A percentile compares a stretch with the other conserved stretches of the same genome.
Conservation (phyloP, 2,888 invertebrate genomes). For the Bellardia bayeri region DNA sequence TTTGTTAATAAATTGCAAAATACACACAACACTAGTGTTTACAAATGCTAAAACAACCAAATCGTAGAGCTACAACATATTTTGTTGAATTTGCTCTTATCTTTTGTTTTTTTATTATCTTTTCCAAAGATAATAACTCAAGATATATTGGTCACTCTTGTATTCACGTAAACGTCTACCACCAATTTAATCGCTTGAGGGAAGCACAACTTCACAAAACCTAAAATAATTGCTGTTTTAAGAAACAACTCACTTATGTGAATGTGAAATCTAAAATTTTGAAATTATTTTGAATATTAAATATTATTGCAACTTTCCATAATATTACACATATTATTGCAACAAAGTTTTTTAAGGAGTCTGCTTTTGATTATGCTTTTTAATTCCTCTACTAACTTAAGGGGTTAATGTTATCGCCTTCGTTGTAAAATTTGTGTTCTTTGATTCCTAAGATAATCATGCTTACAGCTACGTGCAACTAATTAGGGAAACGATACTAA, state of each 20-base stretch:
- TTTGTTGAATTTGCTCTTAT: constrained; percentile 41
- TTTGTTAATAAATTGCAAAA: constrained; percentile 53
- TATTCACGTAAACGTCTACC: neutral
- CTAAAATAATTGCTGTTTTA: neutral
- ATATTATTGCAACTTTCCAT: too few species aligned
- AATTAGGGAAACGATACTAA: too few species aligned
- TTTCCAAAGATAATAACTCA: constrained; percentile 19
- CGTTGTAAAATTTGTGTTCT: neutral
- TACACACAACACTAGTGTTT: constrained; percentile 20
- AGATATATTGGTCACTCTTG: constrained; percentile 34
- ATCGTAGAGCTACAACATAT: neutral
- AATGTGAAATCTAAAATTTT: too few species aligned
- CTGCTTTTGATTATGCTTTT: too few species aligned
- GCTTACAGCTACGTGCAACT: too few species aligned
- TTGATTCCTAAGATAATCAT: constrained; percentile 5
- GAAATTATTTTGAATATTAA: too few species aligned
- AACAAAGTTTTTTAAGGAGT: too few species aligned
- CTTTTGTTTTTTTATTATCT: constrained; percentile 11
- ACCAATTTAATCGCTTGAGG: neutral
- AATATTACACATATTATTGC: too few species aligned
- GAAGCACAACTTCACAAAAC: neutral
- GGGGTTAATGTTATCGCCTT: neutral
- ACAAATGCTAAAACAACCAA: constrained; percentile 20
- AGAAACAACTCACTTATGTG: too few species aligned
- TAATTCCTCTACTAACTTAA: neutral